Evolutionary conservation across 2,113 vertebrate genomes (phyloP).

Genomic region (Brachyhypopomus gauderio): DNA sequence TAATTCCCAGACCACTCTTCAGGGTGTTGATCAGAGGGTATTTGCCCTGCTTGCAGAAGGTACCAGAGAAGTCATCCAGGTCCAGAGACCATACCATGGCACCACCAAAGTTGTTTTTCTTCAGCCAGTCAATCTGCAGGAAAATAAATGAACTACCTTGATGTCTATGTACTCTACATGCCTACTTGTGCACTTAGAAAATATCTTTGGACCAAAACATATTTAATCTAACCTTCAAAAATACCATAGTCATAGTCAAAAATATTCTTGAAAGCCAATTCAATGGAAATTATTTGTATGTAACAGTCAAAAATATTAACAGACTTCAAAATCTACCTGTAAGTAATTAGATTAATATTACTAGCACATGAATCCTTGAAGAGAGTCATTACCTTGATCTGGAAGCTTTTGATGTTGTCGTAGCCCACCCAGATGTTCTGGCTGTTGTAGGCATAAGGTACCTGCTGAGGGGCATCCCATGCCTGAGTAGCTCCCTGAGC

Average conservation of each 20-base stretch:
- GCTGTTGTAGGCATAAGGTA: conserved; percentile 72
- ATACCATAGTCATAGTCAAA: too few relatives aligned
- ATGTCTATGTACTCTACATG: too few relatives aligned
- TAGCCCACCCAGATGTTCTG: conserved; percentile 73
- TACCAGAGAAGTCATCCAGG: conserved; percentile 79
- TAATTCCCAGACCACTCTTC: conserved; percentile 69
- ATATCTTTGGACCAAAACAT: not conserved
- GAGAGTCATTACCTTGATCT: conserved; percentile 65
- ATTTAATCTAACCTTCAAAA: not conserved
- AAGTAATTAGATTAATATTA: too few relatives aligned
- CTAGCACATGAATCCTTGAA: too few relatives aligned
- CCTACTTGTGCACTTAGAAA: too few relatives aligned
- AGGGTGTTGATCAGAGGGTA: conserved; percentile 77
- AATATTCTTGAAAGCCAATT: not conserved
- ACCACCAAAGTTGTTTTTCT: conserved; percentile 72
- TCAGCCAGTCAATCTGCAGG: conserved; percentile 72
- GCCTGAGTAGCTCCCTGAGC: conserved; percentile 67
- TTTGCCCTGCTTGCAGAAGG: conserved; percentile 76
- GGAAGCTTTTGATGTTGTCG: conserved; percentile 75
- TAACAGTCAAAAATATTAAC: too few relatives aligned
- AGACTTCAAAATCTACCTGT: too few relatives aligned
- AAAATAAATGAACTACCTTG: not conserved
- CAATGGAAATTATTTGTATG: not conserved
- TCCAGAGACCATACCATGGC: conserved; percentile 81
- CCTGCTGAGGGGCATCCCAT: conserved; percentile 65